Evolutionary conservation across 2,888 invertebrate genomes (phyloP).

Genomic region (Halictus quadricinctus): DNA sequence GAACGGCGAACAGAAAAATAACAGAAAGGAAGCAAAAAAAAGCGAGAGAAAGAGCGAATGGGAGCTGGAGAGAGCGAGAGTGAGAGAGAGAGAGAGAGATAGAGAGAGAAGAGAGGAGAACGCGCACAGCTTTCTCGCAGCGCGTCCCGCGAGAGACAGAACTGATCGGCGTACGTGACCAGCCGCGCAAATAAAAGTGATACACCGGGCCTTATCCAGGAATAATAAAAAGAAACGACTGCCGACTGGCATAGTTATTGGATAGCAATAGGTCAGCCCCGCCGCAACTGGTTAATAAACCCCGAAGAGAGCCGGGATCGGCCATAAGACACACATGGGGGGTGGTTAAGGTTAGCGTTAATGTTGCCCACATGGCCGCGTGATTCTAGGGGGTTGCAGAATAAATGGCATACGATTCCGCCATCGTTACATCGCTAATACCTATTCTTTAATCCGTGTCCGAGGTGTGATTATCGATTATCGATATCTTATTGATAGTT

Average conservation of each 20-base stretch:
- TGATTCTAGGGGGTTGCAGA: constrained; percentile 67
- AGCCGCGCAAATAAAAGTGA: constrained; percentile 62
- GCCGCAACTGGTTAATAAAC: constrained; percentile 75
- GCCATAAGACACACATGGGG: constrained; percentile 74
- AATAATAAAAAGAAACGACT: constrained; percentile 71
- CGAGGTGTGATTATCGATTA: not conserved
- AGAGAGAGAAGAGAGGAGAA: constrained; percentile 7
- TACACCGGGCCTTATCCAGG: constrained; percentile 65
- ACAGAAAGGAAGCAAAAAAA: constrained; percentile 15
- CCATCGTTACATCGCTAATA: constrained; percentile 46
- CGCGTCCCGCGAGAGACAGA: constrained; percentile 58
- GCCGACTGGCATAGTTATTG: constrained; percentile 68
- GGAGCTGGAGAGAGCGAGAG: not conserved
- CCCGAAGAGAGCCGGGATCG: constrained; percentile 66
- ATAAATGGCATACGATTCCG: constrained; percentile 71
- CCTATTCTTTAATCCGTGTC: constrained; percentile 14
- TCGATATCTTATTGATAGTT: not conserved
- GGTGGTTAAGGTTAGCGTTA: constrained; percentile 78
- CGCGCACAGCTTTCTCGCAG: constrained; percentile 28
- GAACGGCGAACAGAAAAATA: constrained; percentile 7
- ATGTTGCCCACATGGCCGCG: constrained; percentile 77
- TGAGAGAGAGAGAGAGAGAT: not conserved
- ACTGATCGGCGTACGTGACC: constrained; percentile 62
- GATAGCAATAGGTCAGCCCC: constrained; percentile 67
- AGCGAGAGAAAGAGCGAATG: not conserved